Evolutionary conservation across 2,797 vertebrate species (phyloP).

Genomic region (Microcaecilia unicolor): DNA sequence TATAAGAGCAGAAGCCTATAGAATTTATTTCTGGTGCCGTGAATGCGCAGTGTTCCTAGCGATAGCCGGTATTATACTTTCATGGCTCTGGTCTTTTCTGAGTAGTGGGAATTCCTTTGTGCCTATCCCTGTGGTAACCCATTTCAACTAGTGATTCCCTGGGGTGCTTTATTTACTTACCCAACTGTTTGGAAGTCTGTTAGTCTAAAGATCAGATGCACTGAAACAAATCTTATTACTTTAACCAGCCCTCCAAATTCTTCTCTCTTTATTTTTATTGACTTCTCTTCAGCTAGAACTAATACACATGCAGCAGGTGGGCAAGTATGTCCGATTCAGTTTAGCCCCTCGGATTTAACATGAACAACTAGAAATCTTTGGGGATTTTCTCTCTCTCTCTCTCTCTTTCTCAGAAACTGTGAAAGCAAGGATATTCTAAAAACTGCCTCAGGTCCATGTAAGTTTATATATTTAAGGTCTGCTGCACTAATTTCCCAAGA

Average conservation of each 20-base stretch:
- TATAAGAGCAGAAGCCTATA: background rate
- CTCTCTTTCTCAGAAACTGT: constrained; percentile 36
- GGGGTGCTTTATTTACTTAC: constrained; percentile 81
- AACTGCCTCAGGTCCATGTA: too few species aligned
- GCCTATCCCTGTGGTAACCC: constrained; percentile 60
- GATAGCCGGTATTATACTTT: constrained; percentile 39
- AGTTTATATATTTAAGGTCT: too few species aligned
- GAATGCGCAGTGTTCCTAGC: constrained; percentile 45
- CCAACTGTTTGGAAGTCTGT: constrained; percentile 80
- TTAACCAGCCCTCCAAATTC: constrained; percentile 67
- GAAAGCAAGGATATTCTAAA: constrained; percentile 29
- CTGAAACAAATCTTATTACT: constrained; percentile 83
- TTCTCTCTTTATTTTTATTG: constrained; percentile 47
- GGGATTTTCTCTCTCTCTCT: too few species aligned
- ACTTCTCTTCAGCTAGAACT: constrained; percentile 48
- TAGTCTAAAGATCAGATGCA: constrained; percentile 73
- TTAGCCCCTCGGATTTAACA: constrained; percentile 21
- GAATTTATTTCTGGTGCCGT: background rate
- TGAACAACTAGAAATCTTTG: constrained; percentile 36
- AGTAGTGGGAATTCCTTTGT: constrained; percentile 71
- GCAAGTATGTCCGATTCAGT: constrained; percentile 31
- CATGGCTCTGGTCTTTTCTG: constrained; percentile 39
- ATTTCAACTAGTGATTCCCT: constrained; percentile 64
- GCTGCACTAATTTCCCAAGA: too few species aligned
- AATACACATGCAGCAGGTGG: constrained; percentile 38